These are phyloP conservation scores for Rhogogaster chlorosoma DNA, from an alignment of 2,888 invertebrate species.

Conservation along the genomic window DNA sequence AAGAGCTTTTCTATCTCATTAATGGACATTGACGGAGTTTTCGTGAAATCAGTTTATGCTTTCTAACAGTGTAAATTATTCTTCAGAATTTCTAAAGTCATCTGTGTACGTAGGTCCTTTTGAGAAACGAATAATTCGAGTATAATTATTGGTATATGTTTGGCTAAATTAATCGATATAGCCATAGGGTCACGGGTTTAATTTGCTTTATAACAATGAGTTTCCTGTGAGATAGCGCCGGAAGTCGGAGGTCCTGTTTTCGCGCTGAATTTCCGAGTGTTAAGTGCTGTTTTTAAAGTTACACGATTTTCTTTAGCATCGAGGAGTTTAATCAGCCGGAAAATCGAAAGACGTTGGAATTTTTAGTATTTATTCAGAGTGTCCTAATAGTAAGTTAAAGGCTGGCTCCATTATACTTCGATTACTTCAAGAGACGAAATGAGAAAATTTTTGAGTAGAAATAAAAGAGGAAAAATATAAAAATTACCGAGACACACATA, in stretches of 20 bases:
- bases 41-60: too few species aligned
- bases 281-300: not conserved
- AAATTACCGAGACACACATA: not conserved
- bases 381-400: not conserved
- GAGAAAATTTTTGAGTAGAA: not conserved
- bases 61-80: too few species aligned
- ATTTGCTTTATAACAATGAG: not conserved
- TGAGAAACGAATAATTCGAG: not conserved
- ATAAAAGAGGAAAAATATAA: not conserved
- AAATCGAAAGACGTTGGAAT: slow-evolving; percentile 22
- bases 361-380: slow-evolving; percentile 1
- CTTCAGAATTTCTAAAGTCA: too few species aligned
- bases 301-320: slow-evolving; percentile 1
- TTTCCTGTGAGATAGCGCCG: not conserved
- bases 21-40: too few species aligned
- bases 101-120: too few species aligned
- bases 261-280: not conserved
- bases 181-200: not conserved
- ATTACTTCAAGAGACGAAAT: not conserved
- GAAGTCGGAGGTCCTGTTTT: not conserved
- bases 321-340: slow-evolving; percentile 12
- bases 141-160: not conserved
- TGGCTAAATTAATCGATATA: not conserved
- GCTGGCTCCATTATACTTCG: not conserved
- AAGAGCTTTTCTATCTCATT: too few species aligned